Evolutionary conservation across 2,797 vertebrate genomes (phyloP).

Genomic region (Amblyraja radiata): DNA sequence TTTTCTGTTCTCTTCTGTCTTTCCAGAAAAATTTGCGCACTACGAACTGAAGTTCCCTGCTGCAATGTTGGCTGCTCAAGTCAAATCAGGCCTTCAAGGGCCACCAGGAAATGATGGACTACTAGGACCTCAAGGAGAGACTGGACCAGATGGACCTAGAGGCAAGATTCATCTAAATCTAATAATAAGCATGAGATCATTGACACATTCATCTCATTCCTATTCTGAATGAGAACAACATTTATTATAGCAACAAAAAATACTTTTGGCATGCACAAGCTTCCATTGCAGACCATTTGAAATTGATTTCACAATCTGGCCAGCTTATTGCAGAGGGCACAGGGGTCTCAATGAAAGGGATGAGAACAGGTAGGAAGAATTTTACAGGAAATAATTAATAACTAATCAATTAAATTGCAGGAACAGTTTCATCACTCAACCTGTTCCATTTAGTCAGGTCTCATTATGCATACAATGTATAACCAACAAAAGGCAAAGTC

Average conservation of each 20-base stretch:
- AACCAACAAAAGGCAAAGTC: background rate
- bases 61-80: conserved; percentile 76
- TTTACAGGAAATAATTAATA: background rate
- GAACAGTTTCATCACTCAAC: background rate
- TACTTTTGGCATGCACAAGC: background rate
- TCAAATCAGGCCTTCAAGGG: conserved; percentile 73
- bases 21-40: conserved; percentile 26
- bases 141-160: conserved; percentile 71
- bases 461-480: background rate
- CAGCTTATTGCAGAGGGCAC: background rate
- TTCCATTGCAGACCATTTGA: background rate
- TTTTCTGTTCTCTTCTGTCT: background rate
- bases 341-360: background rate
- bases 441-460: background rate
- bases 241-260: background rate
- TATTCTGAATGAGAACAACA: background rate
- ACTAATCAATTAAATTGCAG: background rate
- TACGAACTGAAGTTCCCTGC: conserved; percentile 73
- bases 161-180: conserved; percentile 60
- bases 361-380: background rate
- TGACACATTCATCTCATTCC: background rate
- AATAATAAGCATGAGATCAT: background rate
- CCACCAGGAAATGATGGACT: conserved; percentile 80
- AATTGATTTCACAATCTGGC: background rate
- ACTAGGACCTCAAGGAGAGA: conserved; percentile 71